A percentile compares a stretch with the other conserved stretches of the same genome.
Conservation (phyloP, 2,797 vertebrate species). For the Limnodromus scolopaceus region DNA sequence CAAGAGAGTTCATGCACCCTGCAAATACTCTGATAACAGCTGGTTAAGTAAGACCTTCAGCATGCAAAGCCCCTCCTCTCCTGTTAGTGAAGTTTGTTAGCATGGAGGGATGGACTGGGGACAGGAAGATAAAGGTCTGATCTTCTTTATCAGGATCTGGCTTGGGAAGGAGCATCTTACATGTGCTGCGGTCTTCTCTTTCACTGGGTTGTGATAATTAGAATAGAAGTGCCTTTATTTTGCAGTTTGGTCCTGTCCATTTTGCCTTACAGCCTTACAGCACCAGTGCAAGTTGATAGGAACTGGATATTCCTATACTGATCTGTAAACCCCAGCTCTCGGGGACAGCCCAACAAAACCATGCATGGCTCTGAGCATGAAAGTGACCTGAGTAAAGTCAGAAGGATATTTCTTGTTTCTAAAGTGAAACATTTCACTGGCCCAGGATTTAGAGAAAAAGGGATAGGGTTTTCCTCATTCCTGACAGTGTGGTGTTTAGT, state of each 20-base stretch:
- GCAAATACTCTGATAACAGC: constrained; percentile 3
- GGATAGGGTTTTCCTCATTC: not conserved
- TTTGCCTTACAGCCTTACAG: not conserved
- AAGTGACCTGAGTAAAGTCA: not conserved
- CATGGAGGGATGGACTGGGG: not conserved
- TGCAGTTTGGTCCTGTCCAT: not conserved
- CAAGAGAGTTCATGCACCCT: not conserved
- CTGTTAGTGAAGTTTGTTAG: not conserved
- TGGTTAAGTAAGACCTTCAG: constrained; percentile 30
- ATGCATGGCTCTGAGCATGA: not conserved
- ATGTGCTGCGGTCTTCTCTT: not conserved
- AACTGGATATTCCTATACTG: not conserved
- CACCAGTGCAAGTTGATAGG: fast-evolving
- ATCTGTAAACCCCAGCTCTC: not conserved
- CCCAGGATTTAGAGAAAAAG: not conserved
- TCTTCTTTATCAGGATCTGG: not conserved
- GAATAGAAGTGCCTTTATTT: not conserved
- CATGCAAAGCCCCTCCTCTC: not conserved
- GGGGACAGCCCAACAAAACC: not conserved
- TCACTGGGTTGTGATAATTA: not conserved
- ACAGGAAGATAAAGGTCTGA: not conserved
- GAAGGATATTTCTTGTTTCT: not conserved
- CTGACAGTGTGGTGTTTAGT: not conserved
- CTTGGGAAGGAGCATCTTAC: not conserved
- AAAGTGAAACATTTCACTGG: not conserved